Evolutionary conservation across 2,113 vertebrate genomes (phyloP).

Genomic region (Pimephales promelas): DNA sequence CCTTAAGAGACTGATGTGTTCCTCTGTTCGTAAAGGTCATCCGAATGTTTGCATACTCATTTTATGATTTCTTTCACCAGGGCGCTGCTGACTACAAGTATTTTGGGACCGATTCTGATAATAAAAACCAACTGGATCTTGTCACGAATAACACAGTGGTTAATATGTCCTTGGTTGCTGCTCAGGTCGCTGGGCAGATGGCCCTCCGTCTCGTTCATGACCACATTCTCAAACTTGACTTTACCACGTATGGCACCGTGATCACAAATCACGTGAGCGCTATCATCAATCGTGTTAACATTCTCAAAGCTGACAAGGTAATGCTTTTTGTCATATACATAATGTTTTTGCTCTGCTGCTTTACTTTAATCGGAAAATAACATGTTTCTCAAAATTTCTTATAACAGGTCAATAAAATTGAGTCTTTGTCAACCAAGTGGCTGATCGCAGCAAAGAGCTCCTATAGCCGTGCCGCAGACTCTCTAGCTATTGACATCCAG

Average conservation of each 20-base stretch:
- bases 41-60: not conserved
- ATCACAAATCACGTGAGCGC: not conserved
- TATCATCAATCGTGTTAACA: conserved; percentile 7
- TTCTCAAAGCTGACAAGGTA: conserved; percentile 58
- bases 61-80: conserved; percentile 37
- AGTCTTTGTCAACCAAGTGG: conserved; percentile 78
- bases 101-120: conserved; percentile 80
- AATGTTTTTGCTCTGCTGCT: too few species aligned
- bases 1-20: not conserved
- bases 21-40: not conserved
- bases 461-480: conserved; percentile 73
- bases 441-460: conserved; percentile 79
- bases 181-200: conserved; percentile 84
- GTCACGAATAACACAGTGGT: conserved; percentile 54
- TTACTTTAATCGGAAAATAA: not conserved
- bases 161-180: conserved; percentile 64
- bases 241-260: conserved; percentile 68
- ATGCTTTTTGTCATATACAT: too few species aligned
- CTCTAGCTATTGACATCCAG: conserved; percentile 62
- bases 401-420: conserved; percentile 32
- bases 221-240: conserved; percentile 81
- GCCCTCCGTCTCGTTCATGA: conserved; percentile 83
- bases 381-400: not conserved
- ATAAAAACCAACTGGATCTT: conserved; percentile 56
- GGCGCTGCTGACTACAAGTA: conserved; percentile 66